Evolutionary conservation across 2,888 invertebrate genomes (phyloP), one percentile per base, ranked within the genome.

Genomic region (Xanthostigma xanthostigma): DNA sequence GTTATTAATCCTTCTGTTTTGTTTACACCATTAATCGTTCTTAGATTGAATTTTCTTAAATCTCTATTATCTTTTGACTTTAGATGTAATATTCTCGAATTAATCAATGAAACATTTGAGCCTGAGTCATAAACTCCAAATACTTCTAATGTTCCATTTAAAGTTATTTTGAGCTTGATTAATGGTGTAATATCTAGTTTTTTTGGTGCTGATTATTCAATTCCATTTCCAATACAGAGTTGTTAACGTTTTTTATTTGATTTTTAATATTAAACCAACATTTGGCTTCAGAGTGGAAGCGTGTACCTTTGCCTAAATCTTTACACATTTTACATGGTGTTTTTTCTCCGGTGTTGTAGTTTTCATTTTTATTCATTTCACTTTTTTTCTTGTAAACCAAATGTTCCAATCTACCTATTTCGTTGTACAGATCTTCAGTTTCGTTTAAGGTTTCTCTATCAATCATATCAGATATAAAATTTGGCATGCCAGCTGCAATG

Each of bases 361-460:
- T n/a, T n/a, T n/a, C n/a, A n/a, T n/a, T n/a, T n/a, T n/a, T n/a
- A 36, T 44, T 44, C 36, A 46, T 47, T 36, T 44, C 36, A 34
- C 36, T 46, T 51, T 44, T 42, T 50, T 50, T 56, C 41, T 53
- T 57, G 42, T 49, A 47, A 13, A 44, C 46, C 45, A 59, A 40
- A 43, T 60, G 57, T 57, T 62, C 59, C 10, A 58, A 50, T 51
- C 54, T 56, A 45, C 59, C 53, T 36, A 61, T 45, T 47, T 60
- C 57, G 54, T 60, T 61, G 44, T 54, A 59, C 27, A 62, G 46
- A 43, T 61, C 58, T 53, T 56, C 51, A 35, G 58, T 58, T 13
- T 54, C n/a, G 46, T 55, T 56, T 46, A 46, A 59, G 49, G 45
- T n/a, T n/a, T n/a, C n/a, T n/a, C n/a, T n/a, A n/a, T n/a, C n/a